phyloP scores from a whole-genome alignment of 2,888 invertebrate genomes.

The Drosophila algonquin region DNA sequence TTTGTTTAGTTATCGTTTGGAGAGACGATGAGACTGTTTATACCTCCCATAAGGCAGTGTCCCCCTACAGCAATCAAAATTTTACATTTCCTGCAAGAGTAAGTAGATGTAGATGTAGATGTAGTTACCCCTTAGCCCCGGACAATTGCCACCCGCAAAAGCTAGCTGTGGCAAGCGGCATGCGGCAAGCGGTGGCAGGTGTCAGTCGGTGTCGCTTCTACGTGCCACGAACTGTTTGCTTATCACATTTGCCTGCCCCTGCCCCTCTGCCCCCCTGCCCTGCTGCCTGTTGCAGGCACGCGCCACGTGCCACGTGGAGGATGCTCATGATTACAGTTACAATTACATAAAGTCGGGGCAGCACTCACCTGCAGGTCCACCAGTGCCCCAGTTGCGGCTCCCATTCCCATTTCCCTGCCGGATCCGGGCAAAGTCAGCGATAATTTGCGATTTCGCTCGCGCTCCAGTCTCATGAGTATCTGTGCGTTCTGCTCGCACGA shows the following conservation, averaged over 20 bases:
- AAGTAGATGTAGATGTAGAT: neutral
- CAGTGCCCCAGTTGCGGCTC: neutral
- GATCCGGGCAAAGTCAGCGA: slow-evolving; percentile 63
- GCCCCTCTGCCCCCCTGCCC: slow-evolving; percentile 26
- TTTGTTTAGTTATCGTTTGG: neutral
- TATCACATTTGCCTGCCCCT: slow-evolving; percentile 55
- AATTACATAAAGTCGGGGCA: slow-evolving; percentile 47
- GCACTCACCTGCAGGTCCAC: slow-evolving; percentile 69
- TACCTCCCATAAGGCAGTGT: too few relatives aligned
- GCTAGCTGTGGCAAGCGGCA: slow-evolving; percentile 11
- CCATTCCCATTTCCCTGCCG: slow-evolving; percentile 28
- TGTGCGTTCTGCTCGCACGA: slow-evolving; percentile 85
- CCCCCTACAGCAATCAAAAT: neutral
- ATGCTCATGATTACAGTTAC: slow-evolving; percentile 64
- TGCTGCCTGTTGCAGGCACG: slow-evolving; percentile 66
- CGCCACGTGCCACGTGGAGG: slow-evolving; percentile 39
- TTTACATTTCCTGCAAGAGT: neutral
- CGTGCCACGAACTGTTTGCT: slow-evolving; percentile 71
- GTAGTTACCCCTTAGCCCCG: neutral
- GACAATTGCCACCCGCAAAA: neutral
- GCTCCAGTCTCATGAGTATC: slow-evolving; percentile 84
- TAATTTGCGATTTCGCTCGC: slow-evolving; percentile 82
- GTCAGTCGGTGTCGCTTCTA: slow-evolving; percentile 43
- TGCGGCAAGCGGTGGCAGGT: slow-evolving; percentile 21
- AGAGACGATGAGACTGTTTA: too few relatives aligned